phyloP scores from a whole-genome alignment of 2,797 vertebrate species.

The Corythornis leucogaster region DNA sequence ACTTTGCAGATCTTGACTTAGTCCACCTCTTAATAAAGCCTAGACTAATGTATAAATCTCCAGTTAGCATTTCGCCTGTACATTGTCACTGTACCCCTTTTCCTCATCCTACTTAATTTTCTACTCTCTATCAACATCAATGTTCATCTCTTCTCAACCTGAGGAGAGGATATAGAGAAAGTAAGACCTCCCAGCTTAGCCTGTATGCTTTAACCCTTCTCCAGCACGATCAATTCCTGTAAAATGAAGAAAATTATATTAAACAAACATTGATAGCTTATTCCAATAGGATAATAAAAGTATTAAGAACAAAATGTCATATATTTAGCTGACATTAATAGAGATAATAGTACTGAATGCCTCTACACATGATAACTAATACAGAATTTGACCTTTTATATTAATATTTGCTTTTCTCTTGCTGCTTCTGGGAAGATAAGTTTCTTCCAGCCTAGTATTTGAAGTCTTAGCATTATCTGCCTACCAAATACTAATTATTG shows the following conservation, averaged over 20 bases:
- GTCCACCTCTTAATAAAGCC: not conserved
- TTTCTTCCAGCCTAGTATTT: not conserved
- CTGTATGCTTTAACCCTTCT: not conserved
- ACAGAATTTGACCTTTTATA: conserved; percentile 5
- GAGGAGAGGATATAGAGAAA: not conserved
- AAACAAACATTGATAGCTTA: not conserved
- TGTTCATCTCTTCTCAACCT: not conserved
- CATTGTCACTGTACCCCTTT: not conserved
- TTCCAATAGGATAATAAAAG: not conserved
- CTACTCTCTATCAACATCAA: not conserved
- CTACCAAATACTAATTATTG: not conserved
- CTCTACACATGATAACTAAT: not conserved
- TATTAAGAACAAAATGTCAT: not conserved
- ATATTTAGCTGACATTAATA: not conserved
- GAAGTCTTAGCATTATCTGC: not conserved
- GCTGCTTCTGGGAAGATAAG: not conserved
- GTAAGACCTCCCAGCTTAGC: not conserved
- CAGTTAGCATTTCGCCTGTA: not conserved
- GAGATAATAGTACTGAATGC: not conserved
- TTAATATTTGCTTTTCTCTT: conserved; percentile 17
- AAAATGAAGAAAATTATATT: not conserved
- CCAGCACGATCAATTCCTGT: not conserved
- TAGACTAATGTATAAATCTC: not conserved
- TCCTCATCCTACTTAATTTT: not conserved
- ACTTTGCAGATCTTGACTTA: not conserved